phyloP scores from a whole-genome alignment of 2,797 vertebrate species.

The Nyctibius grandis region DNA sequence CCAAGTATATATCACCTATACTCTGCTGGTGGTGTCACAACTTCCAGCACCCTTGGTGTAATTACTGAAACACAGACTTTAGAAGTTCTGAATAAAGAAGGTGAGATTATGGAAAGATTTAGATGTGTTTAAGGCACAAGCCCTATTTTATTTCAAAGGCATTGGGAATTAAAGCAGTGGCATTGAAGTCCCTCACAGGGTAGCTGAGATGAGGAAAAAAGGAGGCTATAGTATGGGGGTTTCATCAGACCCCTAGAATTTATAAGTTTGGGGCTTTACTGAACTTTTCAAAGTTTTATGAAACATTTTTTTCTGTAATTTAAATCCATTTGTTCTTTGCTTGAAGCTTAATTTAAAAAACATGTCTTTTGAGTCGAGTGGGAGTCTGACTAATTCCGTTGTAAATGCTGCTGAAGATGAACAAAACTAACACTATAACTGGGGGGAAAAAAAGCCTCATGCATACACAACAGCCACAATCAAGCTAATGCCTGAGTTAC shows the following conservation, averaged over 20 bases:
- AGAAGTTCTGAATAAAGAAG: not conserved
- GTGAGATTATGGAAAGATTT: not conserved
- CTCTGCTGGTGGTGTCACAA: not conserved
- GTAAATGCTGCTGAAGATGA: not conserved
- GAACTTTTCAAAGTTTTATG: not conserved
- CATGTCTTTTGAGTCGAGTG: not conserved
- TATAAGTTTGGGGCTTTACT: not conserved
- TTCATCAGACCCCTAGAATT: not conserved
- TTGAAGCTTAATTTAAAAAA: slow-evolving; percentile 45
- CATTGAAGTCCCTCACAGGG: not conserved
- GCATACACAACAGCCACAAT: not conserved
- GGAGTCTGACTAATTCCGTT: slow-evolving; percentile 35
- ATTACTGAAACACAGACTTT: not conserved
- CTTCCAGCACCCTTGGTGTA: not conserved
- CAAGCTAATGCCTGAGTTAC: not conserved
- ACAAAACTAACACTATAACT: not conserved
- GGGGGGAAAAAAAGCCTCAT: not conserved
- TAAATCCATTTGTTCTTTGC: not conserved
- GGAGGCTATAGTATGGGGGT: not conserved
- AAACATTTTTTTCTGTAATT: not conserved
- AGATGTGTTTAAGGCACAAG: not conserved
- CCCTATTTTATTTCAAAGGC: not conserved
- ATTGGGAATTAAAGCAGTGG: not conserved
- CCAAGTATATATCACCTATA: not conserved
- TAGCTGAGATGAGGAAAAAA: not conserved